A percentile compares a stretch with the other conserved stretches of the same genome.
Conservation (phyloP, 2,888 invertebrate species). For the Crioceris asparagi region DNA sequence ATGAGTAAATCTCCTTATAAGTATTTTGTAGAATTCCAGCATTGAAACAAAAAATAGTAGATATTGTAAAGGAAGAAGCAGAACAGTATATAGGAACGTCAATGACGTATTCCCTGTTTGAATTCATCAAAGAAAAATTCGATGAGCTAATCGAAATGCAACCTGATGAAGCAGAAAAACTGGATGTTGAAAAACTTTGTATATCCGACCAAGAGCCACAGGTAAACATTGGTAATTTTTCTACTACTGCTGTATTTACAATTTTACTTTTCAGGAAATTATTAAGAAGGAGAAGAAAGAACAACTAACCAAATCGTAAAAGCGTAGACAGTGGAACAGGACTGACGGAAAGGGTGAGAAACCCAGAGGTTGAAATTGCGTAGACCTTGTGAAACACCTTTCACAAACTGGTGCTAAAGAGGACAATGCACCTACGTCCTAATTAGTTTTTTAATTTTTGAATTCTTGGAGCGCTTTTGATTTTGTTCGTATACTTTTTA, state of each 20-base stretch:
- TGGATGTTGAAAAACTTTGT: constrained; percentile 45
- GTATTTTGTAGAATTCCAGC: constrained; percentile 44
- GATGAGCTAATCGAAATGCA: constrained; percentile 61
- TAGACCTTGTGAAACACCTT: constrained; percentile 91
- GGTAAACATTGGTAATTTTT: too few species aligned
- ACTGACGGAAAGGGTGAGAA: constrained; percentile 71
- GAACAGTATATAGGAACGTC: constrained; percentile 79
- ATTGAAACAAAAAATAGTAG: constrained; percentile 60
- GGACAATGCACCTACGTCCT: too few species aligned
- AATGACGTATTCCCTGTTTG: constrained; percentile 91
- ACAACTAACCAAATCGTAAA: constrained; percentile 84
- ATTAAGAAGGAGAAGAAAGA: constrained; percentile 62
- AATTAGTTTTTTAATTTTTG: too few species aligned
- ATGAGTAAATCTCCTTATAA: too few species aligned
- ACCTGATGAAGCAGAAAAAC: constrained; percentile 43
- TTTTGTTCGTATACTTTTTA: too few species aligned
- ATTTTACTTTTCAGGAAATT: constrained; percentile 25
- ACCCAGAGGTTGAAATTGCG: constrained; percentile 89
- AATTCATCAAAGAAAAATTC: constrained; percentile 76
- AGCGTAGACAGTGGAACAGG: constrained; percentile 77
- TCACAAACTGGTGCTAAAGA: constrained; percentile 79
- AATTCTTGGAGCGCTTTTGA: too few species aligned
- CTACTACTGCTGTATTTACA: too few species aligned
- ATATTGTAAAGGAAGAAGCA: constrained; percentile 56
- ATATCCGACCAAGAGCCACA: constrained; percentile 33